A percentile compares a stretch with the other conserved stretches of the same genome.
Conservation (phyloP, 1,140 invertebrate genomes). For the Homarus americanus region DNA sequence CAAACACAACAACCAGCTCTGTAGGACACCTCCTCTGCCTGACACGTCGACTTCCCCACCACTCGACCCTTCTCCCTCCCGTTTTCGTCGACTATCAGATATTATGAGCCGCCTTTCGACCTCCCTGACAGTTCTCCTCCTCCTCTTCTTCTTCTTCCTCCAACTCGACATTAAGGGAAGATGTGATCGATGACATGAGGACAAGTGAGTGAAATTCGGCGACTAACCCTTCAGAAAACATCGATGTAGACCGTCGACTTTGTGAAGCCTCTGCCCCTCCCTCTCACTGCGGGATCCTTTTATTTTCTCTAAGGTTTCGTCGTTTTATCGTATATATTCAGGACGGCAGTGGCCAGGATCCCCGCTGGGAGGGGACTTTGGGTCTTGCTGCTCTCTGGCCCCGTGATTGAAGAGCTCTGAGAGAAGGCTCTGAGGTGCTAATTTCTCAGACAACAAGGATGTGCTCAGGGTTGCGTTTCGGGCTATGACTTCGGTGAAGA, state of each 20-base stretch:
- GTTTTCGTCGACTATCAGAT: slow-evolving; percentile 26
- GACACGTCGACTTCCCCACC: slow-evolving; percentile 4
- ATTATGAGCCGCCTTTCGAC: neutral
- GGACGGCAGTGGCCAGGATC: neutral
- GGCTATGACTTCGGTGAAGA: neutral
- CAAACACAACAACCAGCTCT: slow-evolving; percentile 64
- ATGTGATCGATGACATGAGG: neutral
- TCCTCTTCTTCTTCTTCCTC: too few relatives aligned
- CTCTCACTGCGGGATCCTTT: neutral
- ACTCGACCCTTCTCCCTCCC: neutral
- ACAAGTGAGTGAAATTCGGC: neutral
- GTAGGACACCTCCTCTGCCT: slow-evolving; percentile 54
- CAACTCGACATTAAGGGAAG: neutral
- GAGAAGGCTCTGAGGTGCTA: neutral
- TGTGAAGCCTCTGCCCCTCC: too few relatives aligned
- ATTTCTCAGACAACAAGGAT: neutral
- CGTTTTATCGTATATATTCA: neutral
- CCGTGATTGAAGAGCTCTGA: neutral
- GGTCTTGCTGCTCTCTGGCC: neutral
- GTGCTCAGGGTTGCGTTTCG: neutral
- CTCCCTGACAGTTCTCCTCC: neutral
- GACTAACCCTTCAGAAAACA: neutral
- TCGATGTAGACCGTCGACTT: neutral
- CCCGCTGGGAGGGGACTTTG: neutral
- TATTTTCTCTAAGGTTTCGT: slow-evolving; percentile 9